Evolutionary conservation across 2,888 invertebrate genomes (phyloP).

Genomic region (Cheiracanthium punctorium): DNA sequence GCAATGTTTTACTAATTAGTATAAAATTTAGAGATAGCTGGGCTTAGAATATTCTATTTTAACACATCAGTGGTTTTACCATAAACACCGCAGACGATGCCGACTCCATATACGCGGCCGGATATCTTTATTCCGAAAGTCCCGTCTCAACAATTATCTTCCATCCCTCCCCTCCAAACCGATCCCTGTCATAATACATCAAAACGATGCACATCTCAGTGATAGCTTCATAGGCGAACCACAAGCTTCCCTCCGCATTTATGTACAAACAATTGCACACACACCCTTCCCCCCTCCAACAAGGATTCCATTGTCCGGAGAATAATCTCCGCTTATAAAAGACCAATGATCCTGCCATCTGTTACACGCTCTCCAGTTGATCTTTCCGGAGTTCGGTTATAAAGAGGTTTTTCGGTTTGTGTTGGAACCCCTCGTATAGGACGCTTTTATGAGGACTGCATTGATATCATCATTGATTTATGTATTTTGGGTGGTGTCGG

Average conservation of each 20-base stretch:
- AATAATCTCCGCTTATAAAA: slow-evolving; percentile 48
- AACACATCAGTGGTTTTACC: too few relatives aligned
- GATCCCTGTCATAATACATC: slow-evolving; percentile 60
- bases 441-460: background rate
- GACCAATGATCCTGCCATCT: slow-evolving; percentile 61
- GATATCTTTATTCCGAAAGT: background rate
- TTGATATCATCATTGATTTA: slow-evolving; percentile 17
- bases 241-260: slow-evolving; percentile 17
- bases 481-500: background rate
- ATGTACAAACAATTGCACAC: slow-evolving; percentile 1
- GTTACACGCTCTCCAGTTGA: slow-evolving; percentile 57
- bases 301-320: slow-evolving; percentile 33
- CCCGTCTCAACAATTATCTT: background rate
- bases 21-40: too few relatives aligned
- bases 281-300: slow-evolving; percentile 25
- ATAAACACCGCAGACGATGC: too few relatives aligned
- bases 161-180: slow-evolving; percentile 1
- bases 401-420: background rate
- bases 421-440: background rate
- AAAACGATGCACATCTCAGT: slow-evolving; percentile 48
- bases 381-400: slow-evolving; percentile 29
- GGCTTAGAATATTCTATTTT: too few relatives aligned
- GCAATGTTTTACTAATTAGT: too few relatives aligned
- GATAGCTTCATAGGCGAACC: slow-evolving; percentile 60
- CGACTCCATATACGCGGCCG: too few relatives aligned